Conservation (phyloP, 2,113 vertebrate genomes). For the Pelecanus crispus region DNA sequence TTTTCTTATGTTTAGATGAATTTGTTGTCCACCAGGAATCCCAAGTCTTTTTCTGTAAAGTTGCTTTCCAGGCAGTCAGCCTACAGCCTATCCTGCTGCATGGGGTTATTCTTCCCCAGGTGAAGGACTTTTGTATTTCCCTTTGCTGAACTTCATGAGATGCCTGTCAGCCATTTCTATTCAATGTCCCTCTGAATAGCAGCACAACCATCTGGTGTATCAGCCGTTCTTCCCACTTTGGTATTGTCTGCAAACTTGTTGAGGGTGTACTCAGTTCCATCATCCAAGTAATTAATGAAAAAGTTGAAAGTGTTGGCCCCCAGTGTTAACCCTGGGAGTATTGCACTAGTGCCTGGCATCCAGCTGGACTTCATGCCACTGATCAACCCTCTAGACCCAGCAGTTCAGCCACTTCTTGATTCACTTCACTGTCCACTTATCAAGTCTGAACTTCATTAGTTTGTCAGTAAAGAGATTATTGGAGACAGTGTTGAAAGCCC, state of each 20-base stretch:
- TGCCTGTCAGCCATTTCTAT: not conserved
- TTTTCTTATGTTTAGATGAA: not conserved
- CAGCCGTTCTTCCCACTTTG: not conserved
- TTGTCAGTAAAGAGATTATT: not conserved
- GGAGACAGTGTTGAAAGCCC: not conserved
- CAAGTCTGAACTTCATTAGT: not conserved
- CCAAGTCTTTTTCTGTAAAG: not conserved
- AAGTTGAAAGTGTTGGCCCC: not conserved
- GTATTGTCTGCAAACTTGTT: not conserved
- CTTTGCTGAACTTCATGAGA: not conserved
- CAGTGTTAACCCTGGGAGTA: not conserved
- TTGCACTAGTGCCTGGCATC: not conserved
- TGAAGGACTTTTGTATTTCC: not conserved
- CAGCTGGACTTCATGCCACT: not conserved
- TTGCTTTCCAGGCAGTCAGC: not conserved
- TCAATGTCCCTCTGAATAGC: not conserved
- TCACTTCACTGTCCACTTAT: not conserved
- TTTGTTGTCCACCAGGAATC: not conserved
- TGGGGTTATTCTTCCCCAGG: not conserved
- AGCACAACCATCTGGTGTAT: no score
- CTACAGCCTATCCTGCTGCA: not conserved
- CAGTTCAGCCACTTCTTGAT: not conserved
- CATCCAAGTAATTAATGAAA: not conserved
- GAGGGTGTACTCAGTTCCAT: not conserved
- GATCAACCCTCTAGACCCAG: not conserved